Conservation (phyloP, 2,113 vertebrate genomes). For the Alectura lathami region DNA sequence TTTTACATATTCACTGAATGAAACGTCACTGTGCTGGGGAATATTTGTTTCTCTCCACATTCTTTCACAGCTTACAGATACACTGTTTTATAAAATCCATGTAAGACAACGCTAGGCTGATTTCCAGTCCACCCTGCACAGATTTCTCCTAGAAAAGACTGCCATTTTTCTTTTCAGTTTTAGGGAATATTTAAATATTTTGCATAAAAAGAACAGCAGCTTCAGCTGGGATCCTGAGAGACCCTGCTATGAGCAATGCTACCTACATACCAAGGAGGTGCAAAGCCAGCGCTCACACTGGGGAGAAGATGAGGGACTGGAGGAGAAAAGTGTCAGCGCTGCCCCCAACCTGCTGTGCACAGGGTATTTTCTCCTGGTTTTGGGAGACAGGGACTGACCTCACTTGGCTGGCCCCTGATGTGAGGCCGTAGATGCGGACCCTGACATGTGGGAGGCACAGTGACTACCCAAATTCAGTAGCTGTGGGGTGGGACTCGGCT, state of each 20-base stretch:
- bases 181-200: neutral
- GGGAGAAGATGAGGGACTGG: neutral
- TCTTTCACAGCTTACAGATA: neutral
- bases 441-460: neutral
- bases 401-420: neutral
- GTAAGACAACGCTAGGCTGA: neutral
- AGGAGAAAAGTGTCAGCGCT: neutral
- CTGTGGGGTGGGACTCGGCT: neutral
- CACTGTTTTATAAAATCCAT: neutral
- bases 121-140: neutral
- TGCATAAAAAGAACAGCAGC: neutral
- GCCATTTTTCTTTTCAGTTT: neutral
- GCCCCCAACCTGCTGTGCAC: neutral
- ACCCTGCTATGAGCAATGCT: neutral
- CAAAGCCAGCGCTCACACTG: neutral
- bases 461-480: neutral
- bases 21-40: neutral
- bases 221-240: neutral
- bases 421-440: neutral
- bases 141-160: neutral
- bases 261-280: neutral
- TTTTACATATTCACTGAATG: neutral
- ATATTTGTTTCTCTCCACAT: neutral
- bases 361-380: neutral
- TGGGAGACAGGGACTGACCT: rapidly evolving